Percentiles rank a stretch among this genome's conserved stretches.
These are phyloP conservation scores for Pedicia rivosa DNA, from an alignment of 2,888 invertebrate species.

Conservation along the genomic window DNA sequence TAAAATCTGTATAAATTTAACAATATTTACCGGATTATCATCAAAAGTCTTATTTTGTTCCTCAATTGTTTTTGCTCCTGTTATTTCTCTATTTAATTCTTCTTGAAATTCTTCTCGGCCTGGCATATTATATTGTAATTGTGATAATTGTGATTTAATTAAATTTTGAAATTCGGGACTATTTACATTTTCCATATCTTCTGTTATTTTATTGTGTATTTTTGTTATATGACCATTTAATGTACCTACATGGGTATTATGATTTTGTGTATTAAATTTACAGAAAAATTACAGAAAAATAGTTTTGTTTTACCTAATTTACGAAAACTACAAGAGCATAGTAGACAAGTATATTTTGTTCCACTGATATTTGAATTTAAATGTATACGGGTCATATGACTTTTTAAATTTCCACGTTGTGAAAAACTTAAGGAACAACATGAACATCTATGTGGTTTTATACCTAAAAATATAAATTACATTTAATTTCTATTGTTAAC, in stretches of 20 bases:
- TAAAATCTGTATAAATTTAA: no score
- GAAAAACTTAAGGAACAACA: background rate
- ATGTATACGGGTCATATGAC: slow-evolving; percentile 1
- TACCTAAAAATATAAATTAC: background rate
- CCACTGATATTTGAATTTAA: no score
- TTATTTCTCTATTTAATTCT: background rate
- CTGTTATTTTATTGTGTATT: slow-evolving; percentile 10
- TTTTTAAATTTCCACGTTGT: background rate
- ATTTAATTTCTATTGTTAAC: no score
- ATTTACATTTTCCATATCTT: background rate
- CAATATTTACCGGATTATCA: no score
- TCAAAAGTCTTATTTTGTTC: no score
- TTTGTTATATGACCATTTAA: slow-evolving; percentile 15
- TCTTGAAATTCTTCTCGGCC: background rate
- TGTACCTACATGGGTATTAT: slow-evolving; percentile 9
- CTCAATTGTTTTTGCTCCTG: no score
- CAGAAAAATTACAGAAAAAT: no score
- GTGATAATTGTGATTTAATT: slow-evolving; percentile 1
- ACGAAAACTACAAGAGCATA: no score
- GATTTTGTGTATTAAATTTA: no score
- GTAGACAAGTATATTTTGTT: no score
- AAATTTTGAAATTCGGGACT: background rate
- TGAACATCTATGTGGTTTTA: background rate
- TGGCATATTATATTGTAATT: background rate
- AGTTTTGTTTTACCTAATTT: no score